Evolutionary conservation across 2,113 vertebrate species (phyloP).

Genomic region (Burhinus oedicnemus): DNA sequence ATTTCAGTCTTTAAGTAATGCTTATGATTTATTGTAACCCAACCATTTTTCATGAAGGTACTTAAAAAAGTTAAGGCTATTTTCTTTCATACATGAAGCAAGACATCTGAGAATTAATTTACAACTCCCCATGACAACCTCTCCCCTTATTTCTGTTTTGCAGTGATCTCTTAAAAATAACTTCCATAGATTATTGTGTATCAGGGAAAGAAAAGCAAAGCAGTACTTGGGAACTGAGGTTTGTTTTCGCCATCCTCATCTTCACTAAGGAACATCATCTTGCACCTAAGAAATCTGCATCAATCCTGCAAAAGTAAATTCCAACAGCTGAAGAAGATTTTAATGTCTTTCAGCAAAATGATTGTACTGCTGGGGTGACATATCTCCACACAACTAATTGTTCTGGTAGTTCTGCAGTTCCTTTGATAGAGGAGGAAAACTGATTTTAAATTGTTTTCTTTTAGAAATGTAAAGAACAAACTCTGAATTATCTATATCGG

Average conservation of each 20-base stretch:
- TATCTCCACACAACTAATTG: neutral
- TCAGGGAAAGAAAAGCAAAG: neutral
- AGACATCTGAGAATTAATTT: neutral
- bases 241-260: neutral
- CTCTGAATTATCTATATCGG: neutral
- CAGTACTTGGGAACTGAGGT: neutral
- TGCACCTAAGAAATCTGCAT: neutral
- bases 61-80: neutral
- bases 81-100: neutral
- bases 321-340: neutral
- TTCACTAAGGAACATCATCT: neutral
- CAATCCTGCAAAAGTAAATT: neutral
- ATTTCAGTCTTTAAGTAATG: neutral
- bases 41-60: neutral
- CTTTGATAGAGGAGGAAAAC: neutral
- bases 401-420: neutral
- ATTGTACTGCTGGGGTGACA: neutral
- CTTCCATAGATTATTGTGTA: fast-evolving
- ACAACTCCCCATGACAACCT: neutral
- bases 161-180: neutral
- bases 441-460: neutral
- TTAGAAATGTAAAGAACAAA: neutral
- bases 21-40: neutral
- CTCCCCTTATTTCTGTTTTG: neutral
- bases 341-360: neutral